Conservation (phyloP, 1,140 invertebrate genomes). For the Zaprionus gabonicus region DNA sequence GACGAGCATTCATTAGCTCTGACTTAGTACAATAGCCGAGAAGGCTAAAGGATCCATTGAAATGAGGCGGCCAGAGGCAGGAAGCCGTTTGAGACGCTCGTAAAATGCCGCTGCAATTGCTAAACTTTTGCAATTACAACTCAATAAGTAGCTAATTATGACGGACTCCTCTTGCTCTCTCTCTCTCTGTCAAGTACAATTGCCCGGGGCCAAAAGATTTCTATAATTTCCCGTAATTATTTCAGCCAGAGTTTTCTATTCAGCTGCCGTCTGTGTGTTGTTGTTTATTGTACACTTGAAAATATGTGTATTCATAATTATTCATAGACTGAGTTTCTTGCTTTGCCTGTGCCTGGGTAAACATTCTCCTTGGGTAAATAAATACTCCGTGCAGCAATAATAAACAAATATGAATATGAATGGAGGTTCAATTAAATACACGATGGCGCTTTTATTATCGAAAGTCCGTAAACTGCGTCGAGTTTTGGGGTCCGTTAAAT, state of each 20-base stretch:
- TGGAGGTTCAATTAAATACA: conserved; percentile 3
- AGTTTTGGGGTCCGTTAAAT: not conserved
- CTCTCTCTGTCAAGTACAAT: conserved; percentile 11
- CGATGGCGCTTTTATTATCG: conserved; percentile 1
- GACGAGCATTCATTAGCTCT: conserved; percentile 47
- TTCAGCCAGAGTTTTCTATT: conserved; percentile 21
- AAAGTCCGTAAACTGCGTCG: not conserved
- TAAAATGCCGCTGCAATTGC: conserved; percentile 59
- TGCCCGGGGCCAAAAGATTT: conserved; percentile 18
- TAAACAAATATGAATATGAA: conserved; percentile 34
- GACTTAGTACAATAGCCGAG: conserved; percentile 35
- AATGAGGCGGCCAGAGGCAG: conserved; percentile 3
- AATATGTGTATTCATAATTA: conserved; percentile 38
- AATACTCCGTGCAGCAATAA: conserved; percentile 46
- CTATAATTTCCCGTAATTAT: conserved; percentile 51
- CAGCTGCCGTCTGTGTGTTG: conserved; percentile 2
- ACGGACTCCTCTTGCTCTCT: not conserved
- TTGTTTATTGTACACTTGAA: conserved; percentile 39
- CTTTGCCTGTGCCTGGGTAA: not conserved
- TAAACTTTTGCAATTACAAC: conserved; percentile 79
- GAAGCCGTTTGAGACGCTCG: conserved; percentile 7
- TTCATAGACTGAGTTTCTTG: conserved; percentile 38
- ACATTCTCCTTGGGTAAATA: conserved; percentile 28
- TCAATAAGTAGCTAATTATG: conserved; percentile 75
- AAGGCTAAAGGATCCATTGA: conserved; percentile 25